phyloP scores from a whole-genome alignment of 2,113 vertebrate genomes.

The Hucho hucho region DNA sequence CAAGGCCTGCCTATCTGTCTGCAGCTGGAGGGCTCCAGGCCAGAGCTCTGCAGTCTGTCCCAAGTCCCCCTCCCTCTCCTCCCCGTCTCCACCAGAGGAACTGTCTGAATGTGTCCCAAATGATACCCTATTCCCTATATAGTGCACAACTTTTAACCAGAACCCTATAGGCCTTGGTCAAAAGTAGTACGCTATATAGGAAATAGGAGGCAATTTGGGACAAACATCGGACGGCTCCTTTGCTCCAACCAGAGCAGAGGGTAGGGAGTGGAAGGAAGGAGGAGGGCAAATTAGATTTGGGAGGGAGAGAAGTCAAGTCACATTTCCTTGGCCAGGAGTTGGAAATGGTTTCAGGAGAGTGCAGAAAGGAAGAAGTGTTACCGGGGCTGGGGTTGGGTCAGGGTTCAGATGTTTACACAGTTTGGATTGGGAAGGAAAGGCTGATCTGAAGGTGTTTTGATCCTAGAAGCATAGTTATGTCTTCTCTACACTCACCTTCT shows the following conservation, averaged over 20 bases:
- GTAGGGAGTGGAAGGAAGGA: too few species aligned
- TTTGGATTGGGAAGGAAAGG: neutral
- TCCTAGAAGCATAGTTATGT: neutral
- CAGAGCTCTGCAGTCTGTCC: neutral
- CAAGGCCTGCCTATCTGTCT: neutral
- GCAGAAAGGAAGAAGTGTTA: neutral
- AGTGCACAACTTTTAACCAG: too few species aligned
- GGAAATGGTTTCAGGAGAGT: neutral
- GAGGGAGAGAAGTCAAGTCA: neutral
- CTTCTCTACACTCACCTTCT: too few species aligned
- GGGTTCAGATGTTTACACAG: neutral
- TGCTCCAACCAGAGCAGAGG: too few species aligned
- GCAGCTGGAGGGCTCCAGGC: conserved; percentile 3
- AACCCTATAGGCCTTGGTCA: too few species aligned
- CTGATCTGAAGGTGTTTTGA: neutral
- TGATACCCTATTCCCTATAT: too few species aligned
- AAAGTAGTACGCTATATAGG: too few species aligned
- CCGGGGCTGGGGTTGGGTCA: neutral
- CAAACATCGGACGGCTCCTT: too few species aligned
- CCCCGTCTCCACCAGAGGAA: too few species aligned
- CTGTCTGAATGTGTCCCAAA: too few species aligned
- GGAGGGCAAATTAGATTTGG: too few species aligned
- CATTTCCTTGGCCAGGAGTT: neutral
- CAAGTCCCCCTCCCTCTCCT: neutral
- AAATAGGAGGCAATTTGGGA: too few species aligned